Base-by-base conservation (phyloP, 2,888 invertebrate species). In the Stenolophus ochropezus region DNA sequence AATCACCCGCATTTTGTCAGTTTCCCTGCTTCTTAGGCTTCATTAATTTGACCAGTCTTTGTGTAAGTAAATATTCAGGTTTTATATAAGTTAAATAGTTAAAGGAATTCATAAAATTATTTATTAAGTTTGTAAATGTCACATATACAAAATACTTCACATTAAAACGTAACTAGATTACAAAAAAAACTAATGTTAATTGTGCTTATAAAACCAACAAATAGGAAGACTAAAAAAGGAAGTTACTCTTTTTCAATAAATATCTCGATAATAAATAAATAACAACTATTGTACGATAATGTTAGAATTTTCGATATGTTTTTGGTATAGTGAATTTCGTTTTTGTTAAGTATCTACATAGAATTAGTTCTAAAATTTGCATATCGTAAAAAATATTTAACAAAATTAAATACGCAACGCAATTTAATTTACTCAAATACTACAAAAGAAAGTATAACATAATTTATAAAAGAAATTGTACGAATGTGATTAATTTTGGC, bases 61-160 rank as follows among this genome's bases (percentile, higher is more conserved):
- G n/a, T n/a, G n/a, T n/a, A n/a, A n/a, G n/a, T n/a, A n/a, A n/a
- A n/a, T n/a, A n/a, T n/a, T n/a, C n/a, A n/a, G n/a, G n/a, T n/a
- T n/a, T n/a, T n/a, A n/a, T n/a, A n/a, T n/a, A n/a, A n/a, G n/a
- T n/a, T n/a, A n/a, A n/a, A 49, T 49, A 14, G 49, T 56, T 18
- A 1, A 56, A 56, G 21, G 61, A 25, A 61, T 61, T 25, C 14
- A 47, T 49, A 21, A 73, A 49, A 49, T 73, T 21, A 23, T 77
- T 77, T 77, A 77, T 77, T 77, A 61, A 42, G 47, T 77, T 77
- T 11, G 47, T 58, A 77, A 77, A 77, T 61, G 58, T 65, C 77
- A 65, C 77, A 77, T 61, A 77, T 77, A 77, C 77, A 77, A 77
- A 65, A 77, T 77, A 77, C 65, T 49, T 77, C 20, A 77, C 77